These are phyloP conservation scores for Lates calcarifer DNA, from an alignment of 2,113 vertebrate genomes.

Conservation along the genomic window DNA sequence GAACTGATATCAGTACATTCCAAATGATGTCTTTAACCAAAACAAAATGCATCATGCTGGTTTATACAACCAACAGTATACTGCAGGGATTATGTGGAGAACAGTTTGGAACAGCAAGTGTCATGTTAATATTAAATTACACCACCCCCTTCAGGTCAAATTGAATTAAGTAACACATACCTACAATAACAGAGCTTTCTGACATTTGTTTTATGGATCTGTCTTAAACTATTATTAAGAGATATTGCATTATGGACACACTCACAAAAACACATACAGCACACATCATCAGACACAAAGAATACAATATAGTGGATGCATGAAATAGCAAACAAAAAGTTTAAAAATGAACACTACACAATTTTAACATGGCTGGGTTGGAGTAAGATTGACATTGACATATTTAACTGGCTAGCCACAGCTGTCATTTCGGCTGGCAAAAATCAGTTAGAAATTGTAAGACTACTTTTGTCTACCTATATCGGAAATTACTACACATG, in stretches of 20 bases:
- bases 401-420: too few species aligned
- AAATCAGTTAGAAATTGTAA: too few species aligned
- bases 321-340: not conserved
- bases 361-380: not conserved
- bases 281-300: not conserved
- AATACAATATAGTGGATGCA: not conserved
- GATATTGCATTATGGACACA: not conserved
- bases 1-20: not conserved
- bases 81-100: not conserved
- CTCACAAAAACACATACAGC: not conserved
- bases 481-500: too few species aligned
- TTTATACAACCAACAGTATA: not conserved
- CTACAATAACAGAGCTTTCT: not conserved
- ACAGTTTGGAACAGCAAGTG: not conserved
- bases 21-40: slow-evolving; percentile 19
- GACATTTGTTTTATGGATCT: not conserved
- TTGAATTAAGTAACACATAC: slow-evolving; percentile 1
- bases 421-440: too few species aligned
- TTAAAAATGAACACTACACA: not conserved
- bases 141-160: slow-evolving; percentile 15
- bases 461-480: too few species aligned
- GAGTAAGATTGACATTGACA: too few species aligned
- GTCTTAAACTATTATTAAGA: not conserved
- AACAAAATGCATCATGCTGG: slow-evolving; percentile 14
- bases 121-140: slow-evolving; percentile 14